phyloP scores from a whole-genome alignment of 1,140 invertebrate species.

The Vanessa tameamea region DNA sequence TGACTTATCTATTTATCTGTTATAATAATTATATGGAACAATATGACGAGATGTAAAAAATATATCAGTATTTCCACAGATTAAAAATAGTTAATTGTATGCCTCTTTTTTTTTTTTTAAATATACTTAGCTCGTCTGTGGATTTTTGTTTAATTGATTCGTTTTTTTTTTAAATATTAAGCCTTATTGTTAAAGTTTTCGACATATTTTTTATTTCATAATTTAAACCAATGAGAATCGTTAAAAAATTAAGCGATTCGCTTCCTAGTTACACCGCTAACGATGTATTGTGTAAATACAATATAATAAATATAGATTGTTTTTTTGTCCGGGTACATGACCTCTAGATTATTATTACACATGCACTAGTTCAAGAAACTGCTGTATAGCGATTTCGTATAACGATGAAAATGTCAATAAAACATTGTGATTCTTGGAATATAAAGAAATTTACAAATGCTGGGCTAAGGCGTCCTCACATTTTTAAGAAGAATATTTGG shows the following conservation, averaged over 20 bases:
- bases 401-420: conserved; percentile 29
- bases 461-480: too few relatives aligned
- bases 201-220: background rate
- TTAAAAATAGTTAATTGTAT: background rate
- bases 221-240: background rate
- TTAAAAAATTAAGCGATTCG: background rate
- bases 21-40: conserved; percentile 9
- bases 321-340: conserved; percentile 31
- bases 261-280: conserved; percentile 1
- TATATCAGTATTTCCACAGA: background rate
- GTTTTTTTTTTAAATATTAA: background rate
- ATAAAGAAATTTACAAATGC: background rate
- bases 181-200: background rate
- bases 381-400: conserved; percentile 27
- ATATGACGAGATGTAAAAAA: conserved; percentile 12
- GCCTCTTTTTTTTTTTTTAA: too few relatives aligned
- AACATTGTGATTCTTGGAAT: conserved; percentile 9
- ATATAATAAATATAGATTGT: conserved; percentile 10
- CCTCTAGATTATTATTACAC: conserved; percentile 33
- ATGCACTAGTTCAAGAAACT: conserved; percentile 31
- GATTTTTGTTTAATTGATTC: background rate
- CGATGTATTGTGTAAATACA: conserved; percentile 4
- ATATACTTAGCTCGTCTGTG: too few relatives aligned
- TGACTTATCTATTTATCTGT: conserved; percentile 18
- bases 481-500: too few relatives aligned